Evolutionary conservation across 1,140 invertebrate species (phyloP), one percentile per base, ranked within the genome.

Genomic region (Leptopilina clavipes): DNA sequence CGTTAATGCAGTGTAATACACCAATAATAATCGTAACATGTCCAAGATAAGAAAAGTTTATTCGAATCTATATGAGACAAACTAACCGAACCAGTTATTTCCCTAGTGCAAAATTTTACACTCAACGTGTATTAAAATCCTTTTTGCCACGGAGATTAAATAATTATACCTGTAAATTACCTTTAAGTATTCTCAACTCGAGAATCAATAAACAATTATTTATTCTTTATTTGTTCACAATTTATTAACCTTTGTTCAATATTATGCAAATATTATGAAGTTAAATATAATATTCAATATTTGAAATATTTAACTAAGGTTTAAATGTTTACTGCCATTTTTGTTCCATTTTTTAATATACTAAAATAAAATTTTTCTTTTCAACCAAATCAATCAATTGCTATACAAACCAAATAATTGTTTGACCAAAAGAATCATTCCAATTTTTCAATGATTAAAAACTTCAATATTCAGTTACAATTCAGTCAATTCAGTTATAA

Each of bases 1-100:
- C 31, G 12, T 25, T 25, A 65, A 31, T 65, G 59, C 14, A 65
- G 22, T 31, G 22, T 65, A 65, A 65, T 65, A 31, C 25, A 65
- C 14, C 14, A 31, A 37, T 31, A 31, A 65, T 17, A 17, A 31
- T 31, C 22, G 14, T 31, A 31, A 12, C n/a, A 3, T 65, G 12
- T 65, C 22, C n/a, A 31, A 1, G 59, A 65, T 65, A 65, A 65
- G 9, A n/a, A 65, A 65, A 65, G 31, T 65, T 65, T 65, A 65
- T 22, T 14, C 59, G 12, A 14, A 65, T 65, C 12, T 37, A 31
- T 12, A 65, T 22, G 59, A 65, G 22, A n/a, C 59, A 65, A 65
- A 65, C 22, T 65, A 12, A 31, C 59, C 22, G 25, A 65, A 65
- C 59, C 59, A 65, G 59, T 65, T 54, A 14, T 31, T 65, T 25